phyloP scores from a whole-genome alignment of 2,888 invertebrate species.

The Chrysotoxum bicinctum region DNA sequence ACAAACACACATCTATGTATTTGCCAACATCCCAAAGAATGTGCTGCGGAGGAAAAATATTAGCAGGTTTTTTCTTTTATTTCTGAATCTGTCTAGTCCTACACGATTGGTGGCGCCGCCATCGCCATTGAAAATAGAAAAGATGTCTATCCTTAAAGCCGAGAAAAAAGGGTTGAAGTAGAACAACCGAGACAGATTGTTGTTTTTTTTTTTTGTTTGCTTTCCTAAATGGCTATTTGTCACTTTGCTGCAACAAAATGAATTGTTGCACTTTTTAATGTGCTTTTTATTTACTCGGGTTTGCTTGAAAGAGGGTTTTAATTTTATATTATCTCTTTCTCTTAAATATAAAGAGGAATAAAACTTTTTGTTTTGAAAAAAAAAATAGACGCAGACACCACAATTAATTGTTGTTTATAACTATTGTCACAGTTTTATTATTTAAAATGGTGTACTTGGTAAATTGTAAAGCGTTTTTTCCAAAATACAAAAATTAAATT shows the following conservation, averaged over 20 bases:
- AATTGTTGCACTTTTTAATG: slow-evolving; percentile 62
- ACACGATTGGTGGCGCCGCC: slow-evolving; percentile 55
- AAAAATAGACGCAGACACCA: too few species aligned
- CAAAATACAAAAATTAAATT: too few species aligned
- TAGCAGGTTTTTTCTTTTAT: neutral
- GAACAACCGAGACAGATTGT: slow-evolving; percentile 60
- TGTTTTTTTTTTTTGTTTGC: neutral
- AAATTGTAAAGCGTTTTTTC: too few species aligned
- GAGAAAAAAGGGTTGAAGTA: neutral
- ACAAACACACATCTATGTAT: neutral
- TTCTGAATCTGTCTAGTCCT: slow-evolving; percentile 47
- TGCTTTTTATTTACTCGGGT: slow-evolving; percentile 32
- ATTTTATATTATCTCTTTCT: neutral
- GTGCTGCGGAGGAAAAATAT: slow-evolving; percentile 17
- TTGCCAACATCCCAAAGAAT: slow-evolving; percentile 17
- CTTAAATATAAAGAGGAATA: too few species aligned
- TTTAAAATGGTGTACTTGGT: too few species aligned
- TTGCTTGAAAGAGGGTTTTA: neutral
- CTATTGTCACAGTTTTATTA: too few species aligned
- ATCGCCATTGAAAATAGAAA: slow-evolving; percentile 36
- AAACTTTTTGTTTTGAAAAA: too few species aligned
- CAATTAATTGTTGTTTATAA: too few species aligned
- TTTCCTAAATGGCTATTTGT: slow-evolving; percentile 63
- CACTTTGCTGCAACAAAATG: slow-evolving; percentile 45
- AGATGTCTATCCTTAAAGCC: slow-evolving; percentile 16